Conservation (phyloP, 1,140 invertebrate species). For the Brachionus rotundiformis region DNA sequence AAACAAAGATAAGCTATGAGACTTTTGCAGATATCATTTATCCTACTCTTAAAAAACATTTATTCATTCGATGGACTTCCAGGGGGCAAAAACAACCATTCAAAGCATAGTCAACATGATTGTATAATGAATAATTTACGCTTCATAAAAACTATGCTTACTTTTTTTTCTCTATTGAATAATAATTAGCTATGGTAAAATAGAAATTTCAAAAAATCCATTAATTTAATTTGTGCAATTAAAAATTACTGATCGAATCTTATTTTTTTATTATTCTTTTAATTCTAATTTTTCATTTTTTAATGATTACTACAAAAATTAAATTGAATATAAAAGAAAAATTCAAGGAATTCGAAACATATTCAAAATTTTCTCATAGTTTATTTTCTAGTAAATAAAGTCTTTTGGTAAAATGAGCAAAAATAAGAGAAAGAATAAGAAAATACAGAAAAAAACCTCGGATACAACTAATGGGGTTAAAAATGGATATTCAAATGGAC, state of each 20-base stretch:
- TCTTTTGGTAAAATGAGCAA: not conserved
- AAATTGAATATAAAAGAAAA: slow-evolving; percentile 15
- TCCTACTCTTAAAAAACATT: not conserved
- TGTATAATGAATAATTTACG: not conserved
- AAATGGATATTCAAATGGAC: not conserved
- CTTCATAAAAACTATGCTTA: slow-evolving; percentile 1
- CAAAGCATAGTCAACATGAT: not conserved
- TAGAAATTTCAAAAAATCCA: not conserved
- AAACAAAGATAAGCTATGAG: not conserved
- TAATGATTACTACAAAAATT: not conserved
- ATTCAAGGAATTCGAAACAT: not conserved
- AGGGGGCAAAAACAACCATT: not conserved
- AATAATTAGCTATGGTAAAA: not conserved
- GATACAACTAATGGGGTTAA: not conserved
- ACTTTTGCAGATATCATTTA: slow-evolving; percentile 16
- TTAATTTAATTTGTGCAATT: slow-evolving; percentile 12
- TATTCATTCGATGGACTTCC: slow-evolving; percentile 18
- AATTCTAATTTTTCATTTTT: slow-evolving; percentile 1
- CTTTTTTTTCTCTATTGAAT: slow-evolving; percentile 16
- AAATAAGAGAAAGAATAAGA: not conserved
- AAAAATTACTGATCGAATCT: slow-evolving; percentile 7
- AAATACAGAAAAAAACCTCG: not conserved
- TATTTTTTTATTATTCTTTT: slow-evolving; percentile 15
- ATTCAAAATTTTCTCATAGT: not conserved
- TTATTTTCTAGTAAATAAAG: not conserved